phyloP scores from a whole-genome alignment of 2,888 invertebrate species.

The Apamea crenata region DNA sequence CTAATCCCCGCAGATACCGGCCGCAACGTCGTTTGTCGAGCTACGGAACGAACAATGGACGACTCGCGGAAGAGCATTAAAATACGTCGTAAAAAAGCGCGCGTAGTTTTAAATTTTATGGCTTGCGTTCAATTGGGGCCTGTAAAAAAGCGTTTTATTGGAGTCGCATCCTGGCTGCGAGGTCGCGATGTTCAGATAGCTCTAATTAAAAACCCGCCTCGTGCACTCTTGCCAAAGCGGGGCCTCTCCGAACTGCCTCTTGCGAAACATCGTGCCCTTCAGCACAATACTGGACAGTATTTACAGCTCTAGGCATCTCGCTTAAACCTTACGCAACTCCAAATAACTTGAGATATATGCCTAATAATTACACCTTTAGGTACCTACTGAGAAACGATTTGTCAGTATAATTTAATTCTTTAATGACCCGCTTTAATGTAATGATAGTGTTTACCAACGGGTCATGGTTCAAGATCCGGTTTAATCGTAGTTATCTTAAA shows the following conservation, averaged over 20 bases:
- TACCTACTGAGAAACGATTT: slow-evolving; percentile 35
- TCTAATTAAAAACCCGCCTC: slow-evolving; percentile 87
- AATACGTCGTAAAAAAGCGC: slow-evolving; percentile 87
- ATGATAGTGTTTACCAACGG: slow-evolving; percentile 59
- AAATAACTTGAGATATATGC: slow-evolving; percentile 36
- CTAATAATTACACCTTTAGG: slow-evolving; percentile 38
- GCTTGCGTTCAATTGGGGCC: slow-evolving; percentile 87
- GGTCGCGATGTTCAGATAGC: slow-evolving; percentile 85
- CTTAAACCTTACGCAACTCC: slow-evolving; percentile 39
- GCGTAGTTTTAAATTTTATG: slow-evolving; percentile 88
- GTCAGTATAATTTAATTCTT: slow-evolving; percentile 52
- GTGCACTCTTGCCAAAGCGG: slow-evolving; percentile 84
- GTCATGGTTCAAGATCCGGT: slow-evolving; percentile 64
- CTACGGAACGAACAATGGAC: slow-evolving; percentile 81
- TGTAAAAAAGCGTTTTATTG: slow-evolving; percentile 89
- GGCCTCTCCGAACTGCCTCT: slow-evolving; percentile 73
- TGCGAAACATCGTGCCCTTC: slow-evolving; percentile 82
- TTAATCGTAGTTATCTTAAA: slow-evolving; percentile 57
- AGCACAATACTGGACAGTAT: slow-evolving; percentile 69
- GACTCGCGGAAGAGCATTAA: slow-evolving; percentile 87
- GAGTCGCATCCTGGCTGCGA: slow-evolving; percentile 88
- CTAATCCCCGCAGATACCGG: slow-evolving; percentile 77
- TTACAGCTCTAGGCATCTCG: slow-evolving; percentile 57
- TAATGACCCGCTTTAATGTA: slow-evolving; percentile 54
- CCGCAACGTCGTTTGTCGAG: slow-evolving; percentile 63